Percentiles rank a stretch among this genome's conserved stretches.
These are phyloP conservation scores for Ylistrum balloti DNA, from an alignment of 1,140 invertebrate genomes.

Conservation along the genomic window DNA sequence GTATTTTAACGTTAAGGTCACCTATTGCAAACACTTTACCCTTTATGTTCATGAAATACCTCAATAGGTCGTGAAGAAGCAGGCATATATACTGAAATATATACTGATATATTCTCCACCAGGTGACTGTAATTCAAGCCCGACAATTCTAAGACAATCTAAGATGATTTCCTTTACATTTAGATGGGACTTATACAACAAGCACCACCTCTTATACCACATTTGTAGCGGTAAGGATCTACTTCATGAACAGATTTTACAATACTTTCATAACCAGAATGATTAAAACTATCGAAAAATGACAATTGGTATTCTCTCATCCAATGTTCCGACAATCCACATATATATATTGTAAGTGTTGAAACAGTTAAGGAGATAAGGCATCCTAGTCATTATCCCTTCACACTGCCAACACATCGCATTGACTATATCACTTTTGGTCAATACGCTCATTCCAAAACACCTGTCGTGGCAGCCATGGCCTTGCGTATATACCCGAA, in stretches of 20 bases:
- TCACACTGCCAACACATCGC: constrained; percentile 47
- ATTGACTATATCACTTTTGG: background rate
- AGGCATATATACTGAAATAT: constrained; percentile 43
- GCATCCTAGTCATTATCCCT: background rate
- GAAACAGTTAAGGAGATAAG: constrained; percentile 29
- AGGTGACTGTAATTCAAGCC: background rate
- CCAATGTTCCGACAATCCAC: constrained; percentile 40
- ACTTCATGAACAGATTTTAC: background rate
- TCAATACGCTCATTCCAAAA: constrained; percentile 17
- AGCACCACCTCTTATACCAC: background rate
- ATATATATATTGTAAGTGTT: background rate
- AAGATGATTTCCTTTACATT: background rate
- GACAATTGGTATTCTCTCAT: background rate
- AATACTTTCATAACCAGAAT: background rate
- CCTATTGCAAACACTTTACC: constrained; percentile 12
- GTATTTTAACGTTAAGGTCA: constrained; percentile 30
- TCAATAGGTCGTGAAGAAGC: background rate
- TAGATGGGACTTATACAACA: background rate
- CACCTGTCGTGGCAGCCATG: constrained; percentile 23
- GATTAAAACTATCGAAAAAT: background rate
- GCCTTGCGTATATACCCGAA: background rate
- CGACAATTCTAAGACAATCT: constrained; percentile 4
- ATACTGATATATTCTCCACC: background rate
- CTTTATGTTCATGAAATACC: background rate
- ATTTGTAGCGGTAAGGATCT: background rate